These are phyloP conservation scores for Plagodis pulveraria DNA, from an alignment of 2,888 invertebrate genomes.

Conservation along the genomic window DNA sequence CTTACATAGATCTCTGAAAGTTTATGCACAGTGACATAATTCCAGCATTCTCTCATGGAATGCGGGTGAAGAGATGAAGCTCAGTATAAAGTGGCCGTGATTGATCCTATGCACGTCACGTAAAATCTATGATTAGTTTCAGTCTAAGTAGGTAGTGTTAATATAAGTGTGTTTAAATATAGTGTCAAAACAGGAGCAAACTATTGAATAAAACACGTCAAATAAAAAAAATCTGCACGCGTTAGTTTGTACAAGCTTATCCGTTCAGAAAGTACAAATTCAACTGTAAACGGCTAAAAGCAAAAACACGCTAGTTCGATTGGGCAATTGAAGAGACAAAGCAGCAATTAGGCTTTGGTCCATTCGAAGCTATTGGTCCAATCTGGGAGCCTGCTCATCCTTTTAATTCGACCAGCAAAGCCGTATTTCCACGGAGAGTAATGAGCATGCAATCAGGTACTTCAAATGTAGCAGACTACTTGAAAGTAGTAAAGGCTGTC, in stretches of 20 bases:
- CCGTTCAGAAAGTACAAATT: conserved; percentile 26
- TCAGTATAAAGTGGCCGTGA: conserved; percentile 53
- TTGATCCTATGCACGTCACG: conserved; percentile 43
- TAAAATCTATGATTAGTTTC: background rate
- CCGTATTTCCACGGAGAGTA: conserved; percentile 45
- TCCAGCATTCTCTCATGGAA: conserved; percentile 44
- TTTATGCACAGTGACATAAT: conserved; percentile 54
- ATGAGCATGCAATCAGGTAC: conserved; percentile 45
- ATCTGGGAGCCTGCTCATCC: conserved; percentile 40
- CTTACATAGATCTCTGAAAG: conserved; percentile 56
- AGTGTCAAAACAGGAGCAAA: no score
- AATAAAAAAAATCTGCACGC: no score
- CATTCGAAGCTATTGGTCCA: conserved; percentile 38
- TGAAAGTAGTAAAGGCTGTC: conserved; percentile 32
- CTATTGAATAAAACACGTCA: no score
- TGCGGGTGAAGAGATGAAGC: conserved; percentile 37
- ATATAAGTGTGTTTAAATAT: no score
- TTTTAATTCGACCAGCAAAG: conserved; percentile 46
- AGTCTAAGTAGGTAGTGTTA: no score
- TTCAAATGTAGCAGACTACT: conserved; percentile 9
- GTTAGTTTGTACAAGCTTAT: background rate
- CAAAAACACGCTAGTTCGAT: conserved; percentile 45
- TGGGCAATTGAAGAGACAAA: conserved; percentile 51
- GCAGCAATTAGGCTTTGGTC: conserved; percentile 48
- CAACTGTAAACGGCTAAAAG: conserved; percentile 42